Conservation (phyloP, 2,113 vertebrate species). For the Pluvialis apricaria region DNA sequence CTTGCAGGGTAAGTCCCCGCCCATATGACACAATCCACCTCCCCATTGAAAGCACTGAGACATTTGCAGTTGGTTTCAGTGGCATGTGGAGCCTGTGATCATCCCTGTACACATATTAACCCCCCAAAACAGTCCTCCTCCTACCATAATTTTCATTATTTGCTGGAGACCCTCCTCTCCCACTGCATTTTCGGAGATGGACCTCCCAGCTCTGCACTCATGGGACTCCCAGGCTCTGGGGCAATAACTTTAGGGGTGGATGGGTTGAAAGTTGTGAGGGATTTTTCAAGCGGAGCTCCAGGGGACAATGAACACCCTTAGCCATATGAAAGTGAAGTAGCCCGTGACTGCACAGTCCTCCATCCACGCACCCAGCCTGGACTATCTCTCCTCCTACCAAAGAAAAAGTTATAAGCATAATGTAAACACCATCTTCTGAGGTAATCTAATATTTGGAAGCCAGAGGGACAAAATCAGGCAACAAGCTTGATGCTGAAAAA, state of each 20-base stretch:
- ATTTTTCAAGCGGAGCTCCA: neutral
- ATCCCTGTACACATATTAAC: neutral
- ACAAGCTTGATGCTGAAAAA: neutral
- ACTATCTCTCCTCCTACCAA: neutral
- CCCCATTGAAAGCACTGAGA: neutral
- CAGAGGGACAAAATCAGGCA: neutral
- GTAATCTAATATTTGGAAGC: neutral
- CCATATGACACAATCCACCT: neutral
- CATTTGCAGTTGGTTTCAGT: neutral
- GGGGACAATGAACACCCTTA: neutral
- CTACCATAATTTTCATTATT: neutral
- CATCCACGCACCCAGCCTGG: neutral
- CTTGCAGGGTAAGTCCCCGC: neutral
- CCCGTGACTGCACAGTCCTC: neutral
- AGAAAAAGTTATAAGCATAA: neutral
- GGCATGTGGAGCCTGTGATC: neutral
- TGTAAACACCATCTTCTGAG: neutral
- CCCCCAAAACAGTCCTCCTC: neutral
- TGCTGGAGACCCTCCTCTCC: neutral
- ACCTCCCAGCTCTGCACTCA: neutral
- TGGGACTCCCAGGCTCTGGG: neutral
- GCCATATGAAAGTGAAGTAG: neutral
- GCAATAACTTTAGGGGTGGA: neutral
- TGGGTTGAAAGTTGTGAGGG: neutral
- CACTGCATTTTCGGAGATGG: neutral